Evolutionary conservation across 1,140 invertebrate genomes (phyloP), one percentile per base, ranked within the genome.

Genomic region (Chelonus insularis): DNA sequence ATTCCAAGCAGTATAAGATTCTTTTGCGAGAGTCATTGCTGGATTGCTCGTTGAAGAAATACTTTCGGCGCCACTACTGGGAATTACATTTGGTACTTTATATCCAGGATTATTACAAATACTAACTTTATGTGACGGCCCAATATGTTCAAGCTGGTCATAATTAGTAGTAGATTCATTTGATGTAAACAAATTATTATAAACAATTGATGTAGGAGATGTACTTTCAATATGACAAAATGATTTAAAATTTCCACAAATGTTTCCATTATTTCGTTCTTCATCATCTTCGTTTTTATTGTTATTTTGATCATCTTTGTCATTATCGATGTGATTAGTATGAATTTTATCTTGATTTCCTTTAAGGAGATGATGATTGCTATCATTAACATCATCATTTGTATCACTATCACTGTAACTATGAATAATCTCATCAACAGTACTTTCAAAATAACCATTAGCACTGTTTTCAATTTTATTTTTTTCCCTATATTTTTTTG

Each of bases 121-220:
- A n/a, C n/a, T 85, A 52, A 87, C 76, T 80, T 91, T 91, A 62
- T 84, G 85, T 25, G 85, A 84, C 0, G 90, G 88, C 8, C 89
- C 89, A 71, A 92, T 90, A 71, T 91, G 89, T 69, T 92, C 88
- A n/a, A 93, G 71, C 56, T 87, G 87, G 73, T 93, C 91, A 73
- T 93, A 93, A 68, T 86, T 85, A 21, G 82, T 67, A 36, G 18
- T 45, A 8, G 75, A 64, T 16, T 75, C 72, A n/a, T 61, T 61
- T 21, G 54, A 72, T 63, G 59, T 65, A 7, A 55, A 66, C 20
- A 67, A 56, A 39, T 71, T 64, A 52, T 68, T 69, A 41, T 77
- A 69, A 52, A 75, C 75, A 11, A 71, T 71, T 4, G 77, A 69
- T 0, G 71, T 11, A 14, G 37, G 23, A 11, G 51, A 18, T 32